Percentiles rank a stretch among this genome's conserved stretches.
Evolutionary conservation across 2,888 invertebrate species (phyloP).

Genomic region (Zygaena filipendulae): DNA sequence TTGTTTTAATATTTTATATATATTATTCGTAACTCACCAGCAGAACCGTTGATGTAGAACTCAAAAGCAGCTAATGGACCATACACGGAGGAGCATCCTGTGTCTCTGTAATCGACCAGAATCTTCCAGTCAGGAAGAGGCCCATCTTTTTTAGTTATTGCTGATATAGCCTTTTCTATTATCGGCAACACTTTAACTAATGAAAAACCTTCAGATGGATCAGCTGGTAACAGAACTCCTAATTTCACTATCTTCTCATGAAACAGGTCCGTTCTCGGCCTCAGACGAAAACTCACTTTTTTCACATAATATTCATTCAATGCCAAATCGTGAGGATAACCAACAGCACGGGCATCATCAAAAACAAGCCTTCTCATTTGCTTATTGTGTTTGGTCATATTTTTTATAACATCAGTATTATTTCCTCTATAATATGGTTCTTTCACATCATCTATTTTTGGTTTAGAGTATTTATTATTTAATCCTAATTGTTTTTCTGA

Average conservation of each 20-base stretch:
- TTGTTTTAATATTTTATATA: conserved; percentile 1
- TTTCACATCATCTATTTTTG: conserved; percentile 31
- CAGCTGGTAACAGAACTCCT: conserved; percentile 73
- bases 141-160: conserved; percentile 68
- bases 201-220: conserved; percentile 71
- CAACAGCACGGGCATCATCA: conserved; percentile 37
- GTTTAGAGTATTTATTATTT: conserved; percentile 27
- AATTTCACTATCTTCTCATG: conserved; percentile 64
- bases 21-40: conserved; percentile 63
- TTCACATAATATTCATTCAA: conserved; percentile 44
- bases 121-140: conserved; percentile 77
- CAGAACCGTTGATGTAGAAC: conserved; percentile 73
- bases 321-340: conserved; percentile 47
- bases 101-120: conserved; percentile 75
- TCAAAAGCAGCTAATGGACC: conserved; percentile 85
- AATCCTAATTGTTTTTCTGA: conserved; percentile 35
- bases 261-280: conserved; percentile 42
- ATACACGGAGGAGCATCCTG: conserved; percentile 79
- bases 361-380: conserved; percentile 24
- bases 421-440: conserved; percentile 41
- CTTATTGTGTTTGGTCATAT: conserved; percentile 29
- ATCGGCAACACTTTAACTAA: conserved; percentile 76
- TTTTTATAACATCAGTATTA: conserved; percentile 30
- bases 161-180: conserved; percentile 74
- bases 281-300: conserved; percentile 46